Conservation (phyloP, 2,797 vertebrate genomes). For the Buceros bicornis region DNA sequence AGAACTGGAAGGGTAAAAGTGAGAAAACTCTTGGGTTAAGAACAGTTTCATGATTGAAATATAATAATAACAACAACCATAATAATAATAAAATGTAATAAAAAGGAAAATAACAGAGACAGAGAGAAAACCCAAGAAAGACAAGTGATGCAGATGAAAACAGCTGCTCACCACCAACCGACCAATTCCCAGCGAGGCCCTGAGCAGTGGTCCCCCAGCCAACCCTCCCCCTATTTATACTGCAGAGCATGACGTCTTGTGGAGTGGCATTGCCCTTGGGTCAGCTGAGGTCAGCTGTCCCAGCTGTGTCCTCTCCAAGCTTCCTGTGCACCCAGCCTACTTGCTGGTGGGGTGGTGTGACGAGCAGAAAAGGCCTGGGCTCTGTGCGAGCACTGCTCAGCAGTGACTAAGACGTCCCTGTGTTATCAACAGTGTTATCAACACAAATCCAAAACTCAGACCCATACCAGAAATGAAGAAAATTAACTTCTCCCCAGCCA, state of each 20-base stretch:
- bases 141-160: neutral
- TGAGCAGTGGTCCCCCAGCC: neutral
- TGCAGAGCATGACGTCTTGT: neutral
- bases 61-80: neutral
- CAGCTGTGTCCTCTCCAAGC: neutral
- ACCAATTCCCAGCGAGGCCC: neutral
- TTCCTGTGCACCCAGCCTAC: neutral
- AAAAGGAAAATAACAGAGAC: neutral
- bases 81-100: neutral
- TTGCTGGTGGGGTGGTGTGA: neutral
- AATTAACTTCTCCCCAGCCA: neutral
- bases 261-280: neutral
- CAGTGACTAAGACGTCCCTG: neutral
- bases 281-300: neutral
- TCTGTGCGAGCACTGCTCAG: neutral
- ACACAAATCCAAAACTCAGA: neutral
- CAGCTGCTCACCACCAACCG: neutral
- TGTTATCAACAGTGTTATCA: neutral
- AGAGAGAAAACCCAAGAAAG: neutral
- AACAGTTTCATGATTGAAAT: neutral
- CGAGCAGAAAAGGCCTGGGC: neutral
- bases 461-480: neutral
- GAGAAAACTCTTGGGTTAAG: neutral
- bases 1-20: neutral
- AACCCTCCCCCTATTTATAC: too few relatives aligned